Evolutionary conservation across 2,797 vertebrate species (phyloP).

Genomic region (Hippocampus kuda): DNA sequence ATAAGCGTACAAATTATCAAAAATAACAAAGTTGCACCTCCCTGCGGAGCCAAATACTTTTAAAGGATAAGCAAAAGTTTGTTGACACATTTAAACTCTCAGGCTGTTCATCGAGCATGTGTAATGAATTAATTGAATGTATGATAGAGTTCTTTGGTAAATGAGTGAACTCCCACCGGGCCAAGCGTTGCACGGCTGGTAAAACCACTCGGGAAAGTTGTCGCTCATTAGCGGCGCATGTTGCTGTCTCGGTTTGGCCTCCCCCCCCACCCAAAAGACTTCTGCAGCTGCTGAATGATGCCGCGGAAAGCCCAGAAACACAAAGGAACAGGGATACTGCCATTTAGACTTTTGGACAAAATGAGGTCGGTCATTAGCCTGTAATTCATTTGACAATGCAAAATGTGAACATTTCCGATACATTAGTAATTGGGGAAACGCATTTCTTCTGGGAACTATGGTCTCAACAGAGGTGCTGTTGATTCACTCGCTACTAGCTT

Average conservation of each 20-base stretch:
- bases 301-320: constrained; percentile 12
- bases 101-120: constrained; percentile 13
- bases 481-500: neutral
- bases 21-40: constrained; percentile 8
- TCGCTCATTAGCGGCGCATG: constrained; percentile 52
- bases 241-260: constrained; percentile 30
- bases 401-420: neutral
- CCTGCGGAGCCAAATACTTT: constrained; percentile 5
- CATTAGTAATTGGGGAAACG: neutral
- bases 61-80: constrained; percentile 18
- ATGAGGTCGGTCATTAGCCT: neutral
- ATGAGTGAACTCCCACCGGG: constrained; percentile 25
- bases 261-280: constrained; percentile 23
- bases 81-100: constrained; percentile 5
- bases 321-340: constrained; percentile 11
- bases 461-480: neutral
- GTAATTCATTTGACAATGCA: constrained; percentile 5
- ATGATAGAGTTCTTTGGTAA: constrained; percentile 45
- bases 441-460: neutral
- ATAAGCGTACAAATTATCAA: constrained; percentile 21
- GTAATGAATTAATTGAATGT: constrained; percentile 37
- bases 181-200: constrained; percentile 25
- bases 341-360: constrained; percentile 9
- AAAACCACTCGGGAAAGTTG: constrained; percentile 41
- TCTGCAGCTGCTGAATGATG: constrained; percentile 23